phyloP scores from a whole-genome alignment of 2,888 invertebrate genomes.

The Glyphotaelius pellucidus region DNA sequence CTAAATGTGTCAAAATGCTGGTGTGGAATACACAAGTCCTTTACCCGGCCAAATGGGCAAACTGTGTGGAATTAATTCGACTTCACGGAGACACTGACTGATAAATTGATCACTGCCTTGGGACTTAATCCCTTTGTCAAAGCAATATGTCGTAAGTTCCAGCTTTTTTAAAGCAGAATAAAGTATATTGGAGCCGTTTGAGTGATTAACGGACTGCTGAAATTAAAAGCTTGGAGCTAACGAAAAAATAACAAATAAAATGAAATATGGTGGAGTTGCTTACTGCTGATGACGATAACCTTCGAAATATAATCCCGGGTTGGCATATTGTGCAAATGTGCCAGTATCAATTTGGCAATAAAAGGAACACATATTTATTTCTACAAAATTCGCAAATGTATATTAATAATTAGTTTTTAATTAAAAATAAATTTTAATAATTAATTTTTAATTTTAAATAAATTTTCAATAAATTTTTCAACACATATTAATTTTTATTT shows the following conservation, averaged over 20 bases:
- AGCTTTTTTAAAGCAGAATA: background rate
- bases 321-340: background rate
- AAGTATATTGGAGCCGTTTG: background rate
- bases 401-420: too few relatives aligned
- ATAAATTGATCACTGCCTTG: background rate
- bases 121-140: background rate
- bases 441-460: too few relatives aligned
- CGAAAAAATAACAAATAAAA: background rate
- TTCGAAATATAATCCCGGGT: background rate
- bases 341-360: too few relatives aligned
- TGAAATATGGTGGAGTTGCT: background rate
- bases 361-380: too few relatives aligned
- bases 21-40: background rate
- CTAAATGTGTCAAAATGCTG: background rate
- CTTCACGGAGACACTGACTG: background rate
- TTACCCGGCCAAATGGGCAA: slow-evolving; percentile 2
- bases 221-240: background rate
- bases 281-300: background rate
- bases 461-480: too few relatives aligned
- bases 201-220: background rate
- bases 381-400: too few relatives aligned
- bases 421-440: too few relatives aligned
- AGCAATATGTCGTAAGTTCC: background rate
- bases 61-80: slow-evolving; percentile 2
- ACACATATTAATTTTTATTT: too few relatives aligned